A percentile compares a stretch with the other conserved stretches of the same genome.
These are phyloP conservation scores for Chaunax sp. DNA, from an alignment of 2,797 vertebrate species.

Conservation along the genomic window DNA sequence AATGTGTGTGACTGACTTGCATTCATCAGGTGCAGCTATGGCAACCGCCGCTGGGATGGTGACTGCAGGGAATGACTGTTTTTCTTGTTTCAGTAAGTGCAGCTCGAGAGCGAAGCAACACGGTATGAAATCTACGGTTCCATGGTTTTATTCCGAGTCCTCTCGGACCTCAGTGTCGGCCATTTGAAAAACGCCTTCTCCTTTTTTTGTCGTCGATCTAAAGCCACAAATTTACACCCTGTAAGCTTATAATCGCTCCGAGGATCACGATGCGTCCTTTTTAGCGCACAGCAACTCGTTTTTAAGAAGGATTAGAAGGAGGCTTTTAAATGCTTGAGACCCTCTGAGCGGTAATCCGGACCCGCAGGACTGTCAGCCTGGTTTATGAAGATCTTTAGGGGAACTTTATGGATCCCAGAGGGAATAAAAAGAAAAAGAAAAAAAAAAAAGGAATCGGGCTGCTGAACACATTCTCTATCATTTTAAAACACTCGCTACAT, in stretches of 20 bases:
- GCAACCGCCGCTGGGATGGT: slow-evolving; percentile 66
- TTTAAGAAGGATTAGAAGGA: slow-evolving; percentile 64
- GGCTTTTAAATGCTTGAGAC: slow-evolving; percentile 52
- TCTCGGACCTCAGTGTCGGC: slow-evolving; percentile 60
- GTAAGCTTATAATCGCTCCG: slow-evolving; percentile 56
- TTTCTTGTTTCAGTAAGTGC: slow-evolving; percentile 71
- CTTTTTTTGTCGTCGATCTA: slow-evolving; percentile 30
- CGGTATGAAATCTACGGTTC: slow-evolving; percentile 55
- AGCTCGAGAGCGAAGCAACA: slow-evolving; percentile 68
- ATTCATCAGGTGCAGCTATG: slow-evolving; percentile 77
- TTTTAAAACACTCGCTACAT: slow-evolving; percentile 54
- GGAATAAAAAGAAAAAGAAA: slow-evolving; percentile 33
- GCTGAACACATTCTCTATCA: slow-evolving; percentile 50
- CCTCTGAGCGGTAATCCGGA: slow-evolving; percentile 64
- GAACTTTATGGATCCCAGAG: slow-evolving; percentile 54
- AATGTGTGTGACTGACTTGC: slow-evolving; percentile 71
- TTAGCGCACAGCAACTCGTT: slow-evolving; percentile 61
- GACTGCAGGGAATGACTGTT: slow-evolving; percentile 70
- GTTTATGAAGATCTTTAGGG: slow-evolving; percentile 53
- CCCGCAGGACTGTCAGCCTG: slow-evolving; percentile 48
- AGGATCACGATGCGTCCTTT: slow-evolving; percentile 41
- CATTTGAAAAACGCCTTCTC: slow-evolving; percentile 36
- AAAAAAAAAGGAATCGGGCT: slow-evolving; percentile 45
- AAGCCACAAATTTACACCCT: slow-evolving; percentile 54
- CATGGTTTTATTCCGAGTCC: slow-evolving; percentile 2